phyloP scores from a whole-genome alignment of 2,113 vertebrate species.

The Ovis aries region ARS-UI_Ramb_v3.0 NC_056054.1:6297501-6298000 shows the following conservation, averaged over 20 bases:
- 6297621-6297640: background rate
- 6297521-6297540: background rate
- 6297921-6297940: background rate
- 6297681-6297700: fast-evolving
- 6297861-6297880: too few relatives aligned
- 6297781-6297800: background rate
- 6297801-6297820: background rate
- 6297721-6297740: fast-evolving
- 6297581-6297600: background rate
- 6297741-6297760: background rate
- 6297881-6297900: background rate
- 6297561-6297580: background rate
- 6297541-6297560: background rate
- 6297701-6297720: background rate
- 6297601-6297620: background rate
- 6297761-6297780: fast-evolving
- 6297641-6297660: background rate
- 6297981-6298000: background rate
- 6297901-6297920: background rate
- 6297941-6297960: fast-evolving
- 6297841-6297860: background rate
- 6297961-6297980: fast-evolving
- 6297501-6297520: background rate
- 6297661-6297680: background rate
- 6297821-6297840: background rate